phyloP scores from a whole-genome alignment of 2,888 invertebrate genomes.

The Leucophenga maculata region DNA sequence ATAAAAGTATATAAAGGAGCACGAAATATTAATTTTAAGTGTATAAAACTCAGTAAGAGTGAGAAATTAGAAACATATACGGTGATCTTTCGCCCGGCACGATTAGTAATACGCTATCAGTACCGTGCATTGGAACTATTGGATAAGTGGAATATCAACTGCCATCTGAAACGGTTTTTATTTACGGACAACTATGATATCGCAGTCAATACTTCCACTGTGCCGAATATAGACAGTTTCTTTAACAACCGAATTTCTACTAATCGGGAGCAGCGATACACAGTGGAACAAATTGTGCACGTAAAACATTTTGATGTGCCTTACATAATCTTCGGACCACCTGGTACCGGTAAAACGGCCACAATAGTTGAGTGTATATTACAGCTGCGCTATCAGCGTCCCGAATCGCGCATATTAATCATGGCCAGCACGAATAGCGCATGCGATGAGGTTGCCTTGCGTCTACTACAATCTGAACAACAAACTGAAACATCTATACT shows the following conservation, averaged over 20 bases:
- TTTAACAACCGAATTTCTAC: constrained; percentile 67
- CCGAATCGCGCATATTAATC: constrained; percentile 75
- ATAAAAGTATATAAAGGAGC: too few species aligned
- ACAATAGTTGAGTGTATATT: constrained; percentile 81
- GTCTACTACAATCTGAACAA: too few species aligned
- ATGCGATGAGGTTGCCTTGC: constrained; percentile 78
- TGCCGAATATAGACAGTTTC: neutral
- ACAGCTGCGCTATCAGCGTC: constrained; percentile 74
- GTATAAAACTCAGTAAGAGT: constrained; percentile 13
- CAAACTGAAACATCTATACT: too few species aligned
- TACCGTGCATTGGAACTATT: constrained; percentile 59
- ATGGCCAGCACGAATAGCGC: constrained; percentile 82
- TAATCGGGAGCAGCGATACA: constrained; percentile 78
- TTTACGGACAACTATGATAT: constrained; percentile 43
- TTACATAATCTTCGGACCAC: constrained; percentile 83
- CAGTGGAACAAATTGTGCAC: constrained; percentile 79
- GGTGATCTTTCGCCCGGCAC: constrained; percentile 57
- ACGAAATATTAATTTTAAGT: too few species aligned
- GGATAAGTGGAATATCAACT: constrained; percentile 26
- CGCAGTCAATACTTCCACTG: too few species aligned
- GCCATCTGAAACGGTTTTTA: constrained; percentile 47
- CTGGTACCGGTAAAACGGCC: constrained; percentile 81
- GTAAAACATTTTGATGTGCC: constrained; percentile 75
- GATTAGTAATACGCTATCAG: constrained; percentile 60
- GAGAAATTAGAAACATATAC: constrained; percentile 35